Evolutionary conservation across 2,888 invertebrate species (phyloP).

Genomic region (Rhagonycha lutea): DNA sequence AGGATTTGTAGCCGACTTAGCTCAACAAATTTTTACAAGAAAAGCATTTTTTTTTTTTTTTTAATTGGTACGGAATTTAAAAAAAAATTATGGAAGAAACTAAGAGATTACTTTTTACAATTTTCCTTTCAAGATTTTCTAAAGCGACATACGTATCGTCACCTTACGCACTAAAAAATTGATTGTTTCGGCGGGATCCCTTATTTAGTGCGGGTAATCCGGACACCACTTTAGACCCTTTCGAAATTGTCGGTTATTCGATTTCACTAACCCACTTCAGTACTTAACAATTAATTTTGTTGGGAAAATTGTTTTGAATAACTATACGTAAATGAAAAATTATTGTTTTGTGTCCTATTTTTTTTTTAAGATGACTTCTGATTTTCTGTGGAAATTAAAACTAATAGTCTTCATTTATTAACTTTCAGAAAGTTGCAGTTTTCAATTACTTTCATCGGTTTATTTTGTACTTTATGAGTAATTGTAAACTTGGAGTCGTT

Average conservation of each 20-base stretch:
- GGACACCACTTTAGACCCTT: background rate
- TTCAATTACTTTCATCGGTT: background rate
- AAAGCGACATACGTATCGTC: background rate
- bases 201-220: background rate
- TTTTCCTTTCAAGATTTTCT: background rate
- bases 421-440: background rate
- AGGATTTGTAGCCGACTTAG: too few species aligned
- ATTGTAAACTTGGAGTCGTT: background rate
- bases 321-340: background rate
- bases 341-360: too few species aligned
- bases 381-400: background rate
- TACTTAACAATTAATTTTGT: background rate
- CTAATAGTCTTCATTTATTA: too few species aligned
- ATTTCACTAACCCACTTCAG: background rate
- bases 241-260: background rate
- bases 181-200: background rate
- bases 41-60: too few species aligned
- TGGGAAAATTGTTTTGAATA: background rate
- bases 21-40: too few species aligned
- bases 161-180: background rate
- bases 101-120: background rate
- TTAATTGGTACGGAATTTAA: too few species aligned
- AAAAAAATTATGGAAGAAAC: too few species aligned
- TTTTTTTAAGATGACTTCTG: too few species aligned
- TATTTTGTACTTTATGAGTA: background rate